Conservation (phyloP, 2,888 invertebrate genomes). For the Pseudococcus viburni region DNA sequence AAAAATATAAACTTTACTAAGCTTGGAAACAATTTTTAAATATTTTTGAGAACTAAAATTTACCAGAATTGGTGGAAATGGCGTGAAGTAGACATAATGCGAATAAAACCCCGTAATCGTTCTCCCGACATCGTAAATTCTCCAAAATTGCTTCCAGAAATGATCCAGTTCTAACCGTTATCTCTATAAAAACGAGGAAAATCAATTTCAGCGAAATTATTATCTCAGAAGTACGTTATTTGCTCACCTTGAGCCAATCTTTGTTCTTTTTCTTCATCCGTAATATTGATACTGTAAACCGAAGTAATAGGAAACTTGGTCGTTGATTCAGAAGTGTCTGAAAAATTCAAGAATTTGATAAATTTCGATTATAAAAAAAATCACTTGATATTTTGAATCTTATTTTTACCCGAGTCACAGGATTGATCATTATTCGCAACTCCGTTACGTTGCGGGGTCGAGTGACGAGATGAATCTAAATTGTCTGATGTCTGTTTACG, state of each 20-base stretch:
- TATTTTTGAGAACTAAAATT: too few species aligned
- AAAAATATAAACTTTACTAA: too few species aligned
- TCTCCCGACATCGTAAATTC: conserved; percentile 89
- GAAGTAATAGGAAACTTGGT: conserved; percentile 44
- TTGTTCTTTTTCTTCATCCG: conserved; percentile 93
- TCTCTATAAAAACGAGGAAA: conserved; percentile 31
- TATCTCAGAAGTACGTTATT: neutral
- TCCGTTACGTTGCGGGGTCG: neutral
- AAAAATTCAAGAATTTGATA: neutral
- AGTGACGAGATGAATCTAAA: neutral
- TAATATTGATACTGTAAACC: conserved; percentile 78
- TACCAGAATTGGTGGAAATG: conserved; percentile 93
- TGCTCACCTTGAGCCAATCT: conserved; percentile 71
- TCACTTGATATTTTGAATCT: too few species aligned
- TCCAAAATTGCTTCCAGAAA: conserved; percentile 83
- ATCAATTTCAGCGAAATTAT: neutral
- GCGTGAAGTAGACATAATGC: conserved; percentile 93
- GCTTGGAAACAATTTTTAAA: conserved; percentile 69
- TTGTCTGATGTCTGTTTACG: neutral
- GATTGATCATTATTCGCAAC: neutral
- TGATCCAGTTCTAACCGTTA: conserved; percentile 53
- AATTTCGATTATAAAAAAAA: neutral
- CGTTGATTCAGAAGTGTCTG: conserved; percentile 33
- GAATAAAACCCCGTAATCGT: conserved; percentile 94
- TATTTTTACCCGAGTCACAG: conserved; percentile 15